Percentiles rank a stretch among this genome's conserved stretches.
These are phyloP conservation scores for Tautogolabrus adspersus DNA, from an alignment of 2,113 vertebrate genomes.

Conservation along the genomic window DNA sequence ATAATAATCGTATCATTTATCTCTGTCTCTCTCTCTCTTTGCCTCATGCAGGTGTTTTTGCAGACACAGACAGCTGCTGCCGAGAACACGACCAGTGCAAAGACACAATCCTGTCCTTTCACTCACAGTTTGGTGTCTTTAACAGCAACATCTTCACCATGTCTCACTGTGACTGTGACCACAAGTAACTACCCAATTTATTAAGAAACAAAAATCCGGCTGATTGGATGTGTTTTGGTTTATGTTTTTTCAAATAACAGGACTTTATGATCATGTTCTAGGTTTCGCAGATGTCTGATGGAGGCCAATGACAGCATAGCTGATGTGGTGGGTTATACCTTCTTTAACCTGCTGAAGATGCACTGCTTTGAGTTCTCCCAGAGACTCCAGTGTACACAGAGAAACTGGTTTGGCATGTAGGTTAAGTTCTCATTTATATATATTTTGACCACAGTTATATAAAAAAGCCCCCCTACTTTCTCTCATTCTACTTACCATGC, in stretches of 20 bases:
- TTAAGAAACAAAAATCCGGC: neutral
- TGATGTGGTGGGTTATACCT: slow-evolving; percentile 86
- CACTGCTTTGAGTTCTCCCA: slow-evolving; percentile 89
- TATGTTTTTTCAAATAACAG: neutral
- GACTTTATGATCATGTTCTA: slow-evolving; percentile 45
- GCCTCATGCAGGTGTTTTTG: slow-evolving; percentile 85
- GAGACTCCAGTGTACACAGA: slow-evolving; percentile 81
- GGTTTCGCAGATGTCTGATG: slow-evolving; percentile 87
- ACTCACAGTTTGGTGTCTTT: slow-evolving; percentile 87
- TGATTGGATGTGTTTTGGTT: neutral
- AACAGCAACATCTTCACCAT: slow-evolving; percentile 91
- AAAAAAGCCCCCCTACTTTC: too few species aligned
- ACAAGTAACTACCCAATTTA: slow-evolving; percentile 73
- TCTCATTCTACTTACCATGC: too few species aligned
- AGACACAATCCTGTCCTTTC: slow-evolving; percentile 85
- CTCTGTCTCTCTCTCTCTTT: neutral
- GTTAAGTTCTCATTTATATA: slow-evolving; percentile 15
- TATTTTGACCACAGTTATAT: too few species aligned
- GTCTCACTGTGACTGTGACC: slow-evolving; percentile 92
- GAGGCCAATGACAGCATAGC: slow-evolving; percentile 83
- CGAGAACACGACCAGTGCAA: slow-evolving; percentile 90
- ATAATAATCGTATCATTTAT: neutral
- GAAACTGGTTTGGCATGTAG: slow-evolving; percentile 84
- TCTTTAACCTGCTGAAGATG: slow-evolving; percentile 89
- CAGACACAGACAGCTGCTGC: slow-evolving; percentile 89